A percentile compares a stretch with the other conserved stretches of the same genome.
These are phyloP conservation scores for Lacerta viridis DNA, from an alignment of 2,797 vertebrate genomes.

Conservation along the genomic window DNA sequence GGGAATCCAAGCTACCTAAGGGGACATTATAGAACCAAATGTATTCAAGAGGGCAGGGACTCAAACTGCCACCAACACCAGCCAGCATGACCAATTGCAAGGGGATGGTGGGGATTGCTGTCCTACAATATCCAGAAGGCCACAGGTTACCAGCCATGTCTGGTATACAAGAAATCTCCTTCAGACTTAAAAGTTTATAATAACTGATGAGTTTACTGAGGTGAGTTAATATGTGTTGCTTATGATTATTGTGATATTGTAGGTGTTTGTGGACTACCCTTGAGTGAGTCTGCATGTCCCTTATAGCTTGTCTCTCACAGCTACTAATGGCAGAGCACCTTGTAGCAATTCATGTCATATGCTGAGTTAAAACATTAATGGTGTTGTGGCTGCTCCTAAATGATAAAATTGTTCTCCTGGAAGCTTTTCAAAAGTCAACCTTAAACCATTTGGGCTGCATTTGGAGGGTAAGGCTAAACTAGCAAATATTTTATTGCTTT, in stretches of 20 bases:
- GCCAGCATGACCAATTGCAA: too few species aligned
- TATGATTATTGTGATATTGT: not conserved
- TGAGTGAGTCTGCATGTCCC: not conserved
- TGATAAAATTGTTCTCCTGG: not conserved
- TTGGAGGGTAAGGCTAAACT: not conserved
- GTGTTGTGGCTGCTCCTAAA: not conserved
- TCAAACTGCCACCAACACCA: too few species aligned
- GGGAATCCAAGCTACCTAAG: not conserved
- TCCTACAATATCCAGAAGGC: too few species aligned
- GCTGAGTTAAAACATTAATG: not conserved
- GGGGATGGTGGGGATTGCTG: too few species aligned
- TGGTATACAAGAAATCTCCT: not conserved
- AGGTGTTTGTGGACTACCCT: not conserved
- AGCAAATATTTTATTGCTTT: not conserved
- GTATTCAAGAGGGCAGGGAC: not conserved
- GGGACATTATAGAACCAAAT: not conserved
- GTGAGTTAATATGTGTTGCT: not conserved
- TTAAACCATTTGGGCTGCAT: not conserved
- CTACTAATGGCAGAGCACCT: not conserved
- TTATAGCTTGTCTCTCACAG: not conserved
- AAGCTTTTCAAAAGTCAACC: not conserved
- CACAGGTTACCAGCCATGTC: too few species aligned
- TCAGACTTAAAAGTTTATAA: not conserved
- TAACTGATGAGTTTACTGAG: not conserved
- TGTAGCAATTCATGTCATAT: too few species aligned